Evolutionary conservation across 2,888 invertebrate genomes (phyloP).

Genomic region (Hypomecis punctinalis): DNA sequence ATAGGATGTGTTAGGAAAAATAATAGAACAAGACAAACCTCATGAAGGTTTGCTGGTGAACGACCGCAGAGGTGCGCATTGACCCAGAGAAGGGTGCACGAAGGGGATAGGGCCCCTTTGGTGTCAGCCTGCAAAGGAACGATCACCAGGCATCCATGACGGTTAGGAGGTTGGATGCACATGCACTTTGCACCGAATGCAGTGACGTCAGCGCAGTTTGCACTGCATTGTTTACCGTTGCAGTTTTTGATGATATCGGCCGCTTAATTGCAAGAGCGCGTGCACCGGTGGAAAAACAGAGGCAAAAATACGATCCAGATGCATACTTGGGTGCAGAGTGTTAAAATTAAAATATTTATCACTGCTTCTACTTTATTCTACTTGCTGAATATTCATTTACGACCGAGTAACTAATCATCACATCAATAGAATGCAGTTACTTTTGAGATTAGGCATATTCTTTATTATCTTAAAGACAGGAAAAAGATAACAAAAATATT

Average conservation of each 20-base stretch:
- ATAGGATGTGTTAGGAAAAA: conserved; percentile 1
- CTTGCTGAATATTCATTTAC: too few species aligned
- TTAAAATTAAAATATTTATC: too few species aligned
- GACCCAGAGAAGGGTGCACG: conserved; percentile 82
- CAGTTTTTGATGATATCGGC: conserved; percentile 62
- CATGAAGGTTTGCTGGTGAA: conserved; percentile 63
- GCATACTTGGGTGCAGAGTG: too few species aligned
- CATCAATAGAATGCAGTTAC: too few species aligned
- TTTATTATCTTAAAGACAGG: too few species aligned
- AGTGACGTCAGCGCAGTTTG: conserved; percentile 74
- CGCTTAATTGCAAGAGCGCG: conserved; percentile 41
- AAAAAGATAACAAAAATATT: too few species aligned
- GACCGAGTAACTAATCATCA: too few species aligned
- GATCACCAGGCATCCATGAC: conserved; percentile 79
- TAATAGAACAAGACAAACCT: conserved; percentile 40
- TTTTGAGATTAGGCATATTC: too few species aligned
- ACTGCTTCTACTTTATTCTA: too few species aligned
- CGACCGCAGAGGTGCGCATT: conserved; percentile 72
- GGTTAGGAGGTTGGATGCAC: conserved; percentile 78
- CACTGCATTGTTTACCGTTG: conserved; percentile 77
- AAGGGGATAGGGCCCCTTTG: conserved; percentile 85
- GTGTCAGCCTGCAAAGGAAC: conserved; percentile 82
- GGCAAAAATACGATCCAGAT: too few species aligned
- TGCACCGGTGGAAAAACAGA: conserved; percentile 21
- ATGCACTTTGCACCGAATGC: conserved; percentile 84